These are phyloP conservation scores for Drosophila novamexicana DNA, from an alignment of 1,140 invertebrate genomes.

Conservation along the genomic window DNA sequence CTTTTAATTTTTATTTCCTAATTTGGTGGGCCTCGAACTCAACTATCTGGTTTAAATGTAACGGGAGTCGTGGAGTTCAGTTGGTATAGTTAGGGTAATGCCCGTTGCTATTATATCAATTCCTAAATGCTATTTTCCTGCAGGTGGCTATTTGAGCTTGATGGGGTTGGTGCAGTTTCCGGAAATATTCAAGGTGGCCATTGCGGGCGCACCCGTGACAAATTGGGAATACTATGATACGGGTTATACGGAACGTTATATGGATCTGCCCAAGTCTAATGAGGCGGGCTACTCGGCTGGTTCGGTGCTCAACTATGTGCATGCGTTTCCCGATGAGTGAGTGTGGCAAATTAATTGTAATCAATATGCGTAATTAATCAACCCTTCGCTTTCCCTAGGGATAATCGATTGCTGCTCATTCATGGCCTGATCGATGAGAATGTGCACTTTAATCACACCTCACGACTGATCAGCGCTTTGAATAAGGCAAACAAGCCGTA, in stretches of 20 bases:
- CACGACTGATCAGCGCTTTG: conserved; percentile 94
- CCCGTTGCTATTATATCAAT: too few species aligned
- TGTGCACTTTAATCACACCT: conserved; percentile 99
- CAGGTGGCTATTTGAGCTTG: conserved; percentile 92
- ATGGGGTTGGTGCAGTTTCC: conserved; percentile 94
- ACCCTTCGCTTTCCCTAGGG: conserved; percentile 86
- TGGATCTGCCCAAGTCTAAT: conserved; percentile 95
- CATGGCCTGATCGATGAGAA: conserved; percentile 99
- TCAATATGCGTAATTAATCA: conserved; percentile 11
- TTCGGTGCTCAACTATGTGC: conserved; percentile 91
- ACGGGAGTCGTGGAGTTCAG: too few species aligned
- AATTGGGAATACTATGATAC: conserved; percentile 95
- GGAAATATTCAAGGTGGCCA: conserved; percentile 94
- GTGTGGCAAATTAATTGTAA: conserved; percentile 49
- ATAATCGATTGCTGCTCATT: conserved; percentile 97
- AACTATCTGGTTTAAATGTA: too few species aligned
- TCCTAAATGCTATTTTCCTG: conserved; percentile 1
- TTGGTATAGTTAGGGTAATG: too few species aligned
- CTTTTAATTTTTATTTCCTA: too few species aligned
- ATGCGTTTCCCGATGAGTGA: conserved; percentile 96
- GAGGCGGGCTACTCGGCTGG: conserved; percentile 91
- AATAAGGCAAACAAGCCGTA: conserved; percentile 96
- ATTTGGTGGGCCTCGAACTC: too few species aligned
- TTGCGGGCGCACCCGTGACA: conserved; percentile 98
- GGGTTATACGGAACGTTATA: conserved; percentile 98